Percentiles rank a stretch among this genome's conserved stretches.
Evolutionary conservation across 2,797 vertebrate genomes (phyloP).

Genomic region (Gadopsis bispinosus): DNA sequence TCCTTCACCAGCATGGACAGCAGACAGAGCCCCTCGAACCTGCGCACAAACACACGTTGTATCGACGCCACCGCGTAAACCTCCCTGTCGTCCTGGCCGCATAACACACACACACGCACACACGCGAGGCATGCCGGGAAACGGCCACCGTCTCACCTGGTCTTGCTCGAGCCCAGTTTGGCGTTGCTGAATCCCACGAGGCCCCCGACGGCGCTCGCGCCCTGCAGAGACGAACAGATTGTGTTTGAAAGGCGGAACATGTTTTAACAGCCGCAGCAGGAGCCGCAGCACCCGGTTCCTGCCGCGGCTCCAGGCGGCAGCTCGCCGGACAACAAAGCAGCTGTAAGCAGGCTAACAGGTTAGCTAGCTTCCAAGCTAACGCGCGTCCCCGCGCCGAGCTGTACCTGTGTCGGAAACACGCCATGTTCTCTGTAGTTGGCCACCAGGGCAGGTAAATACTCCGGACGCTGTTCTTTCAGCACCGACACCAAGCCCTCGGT

Average conservation of each 20-base stretch:
- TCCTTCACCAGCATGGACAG: slow-evolving; percentile 91
- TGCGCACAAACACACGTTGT: slow-evolving; percentile 54
- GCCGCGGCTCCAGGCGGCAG: not conserved
- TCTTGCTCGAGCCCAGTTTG: slow-evolving; percentile 88
- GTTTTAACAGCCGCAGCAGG: rapidly evolving
- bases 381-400: rapidly evolving
- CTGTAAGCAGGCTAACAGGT: slow-evolving; percentile 9
- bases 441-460: slow-evolving; percentile 69
- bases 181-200: slow-evolving; percentile 88
- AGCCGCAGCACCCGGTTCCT: not conserved
- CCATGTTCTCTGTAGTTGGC: slow-evolving; percentile 83
- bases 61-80: too few relatives aligned
- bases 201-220: slow-evolving; percentile 80
- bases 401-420: slow-evolving; percentile 81
- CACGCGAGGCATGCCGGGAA: not conserved
- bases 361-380: slow-evolving; percentile 10
- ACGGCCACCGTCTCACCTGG: slow-evolving; percentile 81
- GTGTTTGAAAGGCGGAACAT: not conserved
- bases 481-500: slow-evolving; percentile 84
- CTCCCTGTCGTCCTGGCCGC: too few relatives aligned
- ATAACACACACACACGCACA: too few relatives aligned
- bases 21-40: slow-evolving; percentile 92
- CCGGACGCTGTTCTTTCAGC: slow-evolving; percentile 82
- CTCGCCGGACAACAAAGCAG: slow-evolving; percentile 43
- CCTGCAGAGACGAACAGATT: slow-evolving; percentile 68